Evolutionary conservation across 2,797 vertebrate species (phyloP).

Genomic region (Ibycter americanus): DNA sequence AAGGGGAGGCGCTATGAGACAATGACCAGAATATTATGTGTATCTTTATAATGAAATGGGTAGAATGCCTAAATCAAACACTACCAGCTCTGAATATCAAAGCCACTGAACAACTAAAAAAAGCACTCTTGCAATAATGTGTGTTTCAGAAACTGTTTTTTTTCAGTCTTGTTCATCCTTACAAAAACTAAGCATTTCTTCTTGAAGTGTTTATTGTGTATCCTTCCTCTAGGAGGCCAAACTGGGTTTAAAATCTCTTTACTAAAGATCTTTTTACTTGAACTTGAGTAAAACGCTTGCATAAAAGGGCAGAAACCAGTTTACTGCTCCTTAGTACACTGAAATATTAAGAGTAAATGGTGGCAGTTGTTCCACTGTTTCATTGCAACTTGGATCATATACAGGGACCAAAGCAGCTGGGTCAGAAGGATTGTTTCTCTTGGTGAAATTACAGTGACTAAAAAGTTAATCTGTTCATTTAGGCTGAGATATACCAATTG

Average conservation of each 20-base stretch:
- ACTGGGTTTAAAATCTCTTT: not conserved
- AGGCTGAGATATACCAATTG: not conserved
- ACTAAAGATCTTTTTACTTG: not conserved
- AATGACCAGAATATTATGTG: not conserved
- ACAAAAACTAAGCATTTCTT: not conserved
- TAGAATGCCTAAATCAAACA: not conserved
- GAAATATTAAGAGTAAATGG: not conserved
- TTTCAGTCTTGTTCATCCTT: not conserved
- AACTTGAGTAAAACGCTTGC: not conserved
- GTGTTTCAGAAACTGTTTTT: not conserved
- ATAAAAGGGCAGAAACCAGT: not conserved
- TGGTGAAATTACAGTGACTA: not conserved
- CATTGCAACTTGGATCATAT: not conserved
- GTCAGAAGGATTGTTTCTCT: not conserved
- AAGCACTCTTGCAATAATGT: not conserved
- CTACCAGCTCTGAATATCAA: not conserved
- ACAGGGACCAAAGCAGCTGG: not conserved
- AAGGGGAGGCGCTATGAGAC: not conserved
- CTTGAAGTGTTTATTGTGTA: not conserved
- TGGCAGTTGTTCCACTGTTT: not conserved
- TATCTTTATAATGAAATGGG: not conserved
- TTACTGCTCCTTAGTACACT: not conserved
- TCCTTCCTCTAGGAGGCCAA: not conserved
- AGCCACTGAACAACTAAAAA: not conserved
- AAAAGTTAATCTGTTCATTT: not conserved